A percentile compares a stretch with the other conserved stretches of the same genome.
Evolutionary conservation across 1,140 invertebrate species (phyloP).

Genomic region (Drosophila parabipectinata): DNA sequence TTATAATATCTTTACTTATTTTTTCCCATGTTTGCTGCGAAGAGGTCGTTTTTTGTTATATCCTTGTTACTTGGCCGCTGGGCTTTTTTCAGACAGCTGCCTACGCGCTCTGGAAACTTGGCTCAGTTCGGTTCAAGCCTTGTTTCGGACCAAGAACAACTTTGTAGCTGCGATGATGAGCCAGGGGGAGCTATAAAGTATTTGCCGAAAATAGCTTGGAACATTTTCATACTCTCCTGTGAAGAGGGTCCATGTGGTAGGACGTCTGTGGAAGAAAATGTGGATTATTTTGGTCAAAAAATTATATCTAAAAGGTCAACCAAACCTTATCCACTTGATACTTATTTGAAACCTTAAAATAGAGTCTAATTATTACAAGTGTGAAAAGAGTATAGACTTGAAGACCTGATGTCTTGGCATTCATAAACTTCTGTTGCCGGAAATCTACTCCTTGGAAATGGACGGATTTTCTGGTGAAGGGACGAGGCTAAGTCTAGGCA

Average conservation of each 20-base stretch:
- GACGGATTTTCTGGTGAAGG: not conserved
- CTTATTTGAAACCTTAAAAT: not conserved
- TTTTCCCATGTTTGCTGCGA: not conserved
- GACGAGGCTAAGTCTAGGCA: not conserved
- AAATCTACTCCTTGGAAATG: slow-evolving; percentile 13
- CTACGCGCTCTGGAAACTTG: slow-evolving; percentile 27
- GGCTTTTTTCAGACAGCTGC: slow-evolving; percentile 21
- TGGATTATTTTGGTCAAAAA: not conserved
- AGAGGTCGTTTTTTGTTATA: not conserved
- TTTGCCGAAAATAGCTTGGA: slow-evolving; percentile 36
- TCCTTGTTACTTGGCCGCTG: not conserved
- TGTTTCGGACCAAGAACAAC: slow-evolving; percentile 38
- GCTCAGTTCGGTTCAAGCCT: slow-evolving; percentile 31
- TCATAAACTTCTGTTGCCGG: slow-evolving; percentile 18
- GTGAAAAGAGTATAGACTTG: not conserved
- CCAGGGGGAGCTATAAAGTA: slow-evolving; percentile 26
- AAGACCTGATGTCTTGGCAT: not conserved
- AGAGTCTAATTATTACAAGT: not conserved
- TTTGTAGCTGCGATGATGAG: slow-evolving; percentile 19
- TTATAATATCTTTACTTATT: not conserved
- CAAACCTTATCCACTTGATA: too few species aligned
- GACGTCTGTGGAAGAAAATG: not conserved
- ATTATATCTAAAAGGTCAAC: too few species aligned
- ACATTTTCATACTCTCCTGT: slow-evolving; percentile 2
- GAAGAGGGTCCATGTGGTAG: not conserved